Base-by-base conservation (phyloP, 2,888 invertebrate species). In the Ormyrus nitidulus region DNA sequence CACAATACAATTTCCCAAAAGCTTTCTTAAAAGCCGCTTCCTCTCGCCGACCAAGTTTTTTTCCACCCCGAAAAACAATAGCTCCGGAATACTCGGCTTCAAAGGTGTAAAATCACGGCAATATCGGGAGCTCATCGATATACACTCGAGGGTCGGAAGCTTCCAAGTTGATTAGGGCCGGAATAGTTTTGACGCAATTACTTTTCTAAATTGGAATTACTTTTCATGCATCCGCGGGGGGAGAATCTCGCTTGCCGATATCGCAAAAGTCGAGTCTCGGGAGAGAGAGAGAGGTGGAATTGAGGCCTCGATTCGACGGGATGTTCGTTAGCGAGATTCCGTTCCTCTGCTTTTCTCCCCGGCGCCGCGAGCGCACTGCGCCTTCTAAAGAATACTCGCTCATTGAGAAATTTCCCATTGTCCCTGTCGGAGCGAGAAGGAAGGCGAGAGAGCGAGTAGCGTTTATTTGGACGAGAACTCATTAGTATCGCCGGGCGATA, bases 401-500 rank as follows among this genome's bases (percentile, higher is more conserved):
- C 79, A 77, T 74, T 79, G 71, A 75, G 74, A 80, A 75, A 77
- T 75, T 74, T 76, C 69, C 74, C 59, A 80, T 76, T 80, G 74
- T 34, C 34, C 34, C 34, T 34, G 34, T 80, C 75, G 54, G 44
- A 13, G 10, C 5, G 10, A 69, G 62, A 11, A 59, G 56, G 19
- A 9, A 54, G 34, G 46, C 46, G 46, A 64, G 51, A 54, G 64
- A 56, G n/a, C 11, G 48, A 76, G 68, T 64, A 44, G 49, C 69
- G 71, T 81, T 81, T 76, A 81, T 72, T 81, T 59, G 72, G 69
- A 73, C 70, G 61, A 77, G 77, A 75, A 79, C 79, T 82, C 82
- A 77, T 82, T 82, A 82, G 66, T 80, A 80, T 80, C 70, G 54
- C 71, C n/a, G 34, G 51, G 70, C 71, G 77, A 82, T 77, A 70